Conservation (phyloP, 2,888 invertebrate species). For the Dicyrtoma fusca region DNA sequence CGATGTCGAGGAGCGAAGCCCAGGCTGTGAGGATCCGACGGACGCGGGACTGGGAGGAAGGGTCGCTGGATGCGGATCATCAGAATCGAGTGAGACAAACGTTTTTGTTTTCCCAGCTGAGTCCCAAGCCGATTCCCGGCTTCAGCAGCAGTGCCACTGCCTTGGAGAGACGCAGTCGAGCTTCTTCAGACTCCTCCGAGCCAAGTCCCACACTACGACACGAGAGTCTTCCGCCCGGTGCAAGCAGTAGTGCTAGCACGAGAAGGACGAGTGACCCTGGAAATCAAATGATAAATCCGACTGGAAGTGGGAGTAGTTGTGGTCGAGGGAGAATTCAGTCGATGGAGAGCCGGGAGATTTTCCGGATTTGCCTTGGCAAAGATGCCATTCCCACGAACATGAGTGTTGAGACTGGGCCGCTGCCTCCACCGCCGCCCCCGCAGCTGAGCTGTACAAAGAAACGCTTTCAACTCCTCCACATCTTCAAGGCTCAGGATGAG, state of each 20-base stretch:
- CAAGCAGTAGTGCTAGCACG: no score
- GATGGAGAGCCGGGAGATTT: conserved; percentile 55
- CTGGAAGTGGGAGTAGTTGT: no score
- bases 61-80: background rate
- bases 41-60: background rate
- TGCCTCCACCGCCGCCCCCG: conserved; percentile 45
- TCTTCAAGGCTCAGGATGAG: conserved; percentile 48
- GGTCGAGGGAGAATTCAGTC: conserved; percentile 42
- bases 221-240: no score
- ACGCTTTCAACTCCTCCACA: conserved; percentile 53
- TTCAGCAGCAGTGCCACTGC: no score
- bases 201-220: no score
- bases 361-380: conserved; percentile 48
- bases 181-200: no score
- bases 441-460: conserved; percentile 40
- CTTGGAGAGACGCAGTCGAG: no score
- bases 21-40: background rate
- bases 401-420: background rate
- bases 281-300: no score
- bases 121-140: background rate
- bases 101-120: conserved; percentile 36
- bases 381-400: conserved; percentile 21
- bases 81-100: background rate
- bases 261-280: no score
- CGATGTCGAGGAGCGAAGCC: background rate